Evolutionary conservation across 2,888 invertebrate genomes (phyloP).

Genomic region (Drosophila melanosoma): DNA sequence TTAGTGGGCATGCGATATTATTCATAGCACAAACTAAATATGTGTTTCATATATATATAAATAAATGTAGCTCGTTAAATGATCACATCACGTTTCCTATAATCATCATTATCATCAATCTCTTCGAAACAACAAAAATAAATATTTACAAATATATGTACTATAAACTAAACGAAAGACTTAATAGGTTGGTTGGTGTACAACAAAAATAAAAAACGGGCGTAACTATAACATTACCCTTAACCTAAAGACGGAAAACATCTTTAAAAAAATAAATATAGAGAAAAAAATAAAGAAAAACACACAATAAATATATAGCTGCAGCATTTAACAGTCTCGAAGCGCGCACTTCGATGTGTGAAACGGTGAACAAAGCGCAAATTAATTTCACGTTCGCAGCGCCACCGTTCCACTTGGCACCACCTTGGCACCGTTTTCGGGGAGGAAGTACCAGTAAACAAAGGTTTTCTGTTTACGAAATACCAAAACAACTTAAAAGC

Average conservation of each 20-base stretch:
- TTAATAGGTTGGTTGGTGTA: slow-evolving; percentile 44
- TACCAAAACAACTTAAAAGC: slow-evolving; percentile 71
- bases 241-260: slow-evolving; percentile 47
- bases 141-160: slow-evolving; percentile 73
- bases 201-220: slow-evolving; percentile 29
- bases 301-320: slow-evolving; percentile 56
- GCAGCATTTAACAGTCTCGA: slow-evolving; percentile 71
- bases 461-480: slow-evolving; percentile 54
- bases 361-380: slow-evolving; percentile 50
- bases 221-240: slow-evolving; percentile 44
- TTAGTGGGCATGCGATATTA: slow-evolving; percentile 29
- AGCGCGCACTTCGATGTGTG: slow-evolving; percentile 65
- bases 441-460: slow-evolving; percentile 51
- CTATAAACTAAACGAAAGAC: slow-evolving; percentile 62
- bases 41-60: slow-evolving; percentile 67
- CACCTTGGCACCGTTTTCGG: slow-evolving; percentile 71
- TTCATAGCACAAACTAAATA: slow-evolving; percentile 70
- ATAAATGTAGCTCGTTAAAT: slow-evolving; percentile 75
- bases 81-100: slow-evolving; percentile 78
- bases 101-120: slow-evolving; percentile 62
- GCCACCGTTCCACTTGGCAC: slow-evolving; percentile 61
- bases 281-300: slow-evolving; percentile 22
- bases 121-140: slow-evolving; percentile 72
- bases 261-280: slow-evolving; percentile 4
- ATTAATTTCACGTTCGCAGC: slow-evolving; percentile 38